phyloP scores from a whole-genome alignment of 1,140 invertebrate species.

The Macrobrachium rosenbergii region DNA sequence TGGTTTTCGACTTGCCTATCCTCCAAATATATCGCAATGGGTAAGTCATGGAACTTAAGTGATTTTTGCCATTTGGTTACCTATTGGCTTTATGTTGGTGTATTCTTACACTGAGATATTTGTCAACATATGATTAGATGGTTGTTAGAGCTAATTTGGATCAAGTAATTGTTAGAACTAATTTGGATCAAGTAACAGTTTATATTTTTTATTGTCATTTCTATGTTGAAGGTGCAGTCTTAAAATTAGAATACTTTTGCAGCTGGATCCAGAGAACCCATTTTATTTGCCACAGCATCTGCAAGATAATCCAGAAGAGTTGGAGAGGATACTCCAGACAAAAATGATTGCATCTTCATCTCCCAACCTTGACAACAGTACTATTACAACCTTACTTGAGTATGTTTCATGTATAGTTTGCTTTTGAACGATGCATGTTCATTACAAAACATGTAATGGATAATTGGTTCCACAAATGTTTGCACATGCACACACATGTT shows the following conservation, averaged over 20 bases:
- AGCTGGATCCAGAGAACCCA: constrained; percentile 55
- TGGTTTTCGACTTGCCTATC: not conserved
- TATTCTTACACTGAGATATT: too few species aligned
- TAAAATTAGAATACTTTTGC: not conserved
- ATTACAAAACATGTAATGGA: too few species aligned
- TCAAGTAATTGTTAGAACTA: not conserved
- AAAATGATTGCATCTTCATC: constrained; percentile 33
- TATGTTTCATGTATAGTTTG: constrained; percentile 27
- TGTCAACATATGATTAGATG: too few species aligned
- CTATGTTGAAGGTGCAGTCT: not conserved
- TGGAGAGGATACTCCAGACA: constrained; percentile 41
- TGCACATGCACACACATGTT: too few species aligned
- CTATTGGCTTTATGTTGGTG: too few species aligned
- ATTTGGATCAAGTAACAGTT: not conserved
- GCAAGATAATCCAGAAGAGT: constrained; percentile 49
- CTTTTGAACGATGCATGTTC: too few species aligned
- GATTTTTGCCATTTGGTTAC: too few species aligned
- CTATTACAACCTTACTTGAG: constrained; percentile 52
- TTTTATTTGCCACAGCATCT: constrained; percentile 59
- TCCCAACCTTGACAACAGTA: constrained; percentile 28
- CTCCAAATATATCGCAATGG: not conserved
- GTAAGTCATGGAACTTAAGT: too few species aligned
- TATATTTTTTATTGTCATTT: not conserved
- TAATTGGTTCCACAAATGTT: too few species aligned
- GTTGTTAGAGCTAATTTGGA: not conserved